Percentiles rank a stretch among this genome's conserved stretches.
Conservation (phyloP, 2,888 invertebrate species). For the Thera britannica region DNA sequence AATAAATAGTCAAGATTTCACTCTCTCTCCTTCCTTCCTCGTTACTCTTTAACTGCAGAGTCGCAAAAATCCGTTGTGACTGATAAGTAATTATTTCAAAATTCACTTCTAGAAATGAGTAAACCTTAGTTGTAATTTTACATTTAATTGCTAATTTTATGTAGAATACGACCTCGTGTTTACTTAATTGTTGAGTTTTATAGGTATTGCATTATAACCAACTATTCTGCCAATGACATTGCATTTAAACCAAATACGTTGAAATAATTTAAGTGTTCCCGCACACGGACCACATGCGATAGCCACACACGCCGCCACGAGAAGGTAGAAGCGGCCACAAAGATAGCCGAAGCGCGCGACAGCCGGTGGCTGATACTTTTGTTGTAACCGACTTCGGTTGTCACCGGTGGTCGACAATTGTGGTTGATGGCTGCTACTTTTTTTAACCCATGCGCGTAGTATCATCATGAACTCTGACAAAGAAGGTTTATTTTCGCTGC, state of each 20-base stretch:
- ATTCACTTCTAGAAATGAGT: no score
- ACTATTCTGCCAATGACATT: constrained; percentile 7
- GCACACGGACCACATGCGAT: neutral
- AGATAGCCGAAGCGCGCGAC: constrained; percentile 46
- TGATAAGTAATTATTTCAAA: no score
- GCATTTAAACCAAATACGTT: constrained; percentile 10
- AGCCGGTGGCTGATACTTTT: constrained; percentile 13
- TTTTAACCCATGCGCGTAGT: constrained; percentile 36
- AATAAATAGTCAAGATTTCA: no score
- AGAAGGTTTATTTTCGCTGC: constrained; percentile 42
- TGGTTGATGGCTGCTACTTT: constrained; percentile 32
- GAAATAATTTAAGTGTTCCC: neutral
- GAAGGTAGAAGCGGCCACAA: constrained; percentile 43
- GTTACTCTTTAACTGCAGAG: no score
- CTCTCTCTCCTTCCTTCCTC: no score
- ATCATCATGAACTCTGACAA: constrained; percentile 46
- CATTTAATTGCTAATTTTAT: no score
- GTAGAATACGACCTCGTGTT: no score
- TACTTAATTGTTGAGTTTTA: no score
- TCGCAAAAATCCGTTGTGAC: no score
- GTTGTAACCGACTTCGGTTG: no score
- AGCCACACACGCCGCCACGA: constrained; percentile 39
- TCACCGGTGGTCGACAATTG: constrained; percentile 26
- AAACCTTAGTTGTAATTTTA: no score
- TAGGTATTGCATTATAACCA: constrained; percentile 1